Percentiles rank a stretch among this genome's conserved stretches.
phyloP scores from a whole-genome alignment of 2,113 vertebrate genomes.

The Paraplagusia blochii region DNA sequence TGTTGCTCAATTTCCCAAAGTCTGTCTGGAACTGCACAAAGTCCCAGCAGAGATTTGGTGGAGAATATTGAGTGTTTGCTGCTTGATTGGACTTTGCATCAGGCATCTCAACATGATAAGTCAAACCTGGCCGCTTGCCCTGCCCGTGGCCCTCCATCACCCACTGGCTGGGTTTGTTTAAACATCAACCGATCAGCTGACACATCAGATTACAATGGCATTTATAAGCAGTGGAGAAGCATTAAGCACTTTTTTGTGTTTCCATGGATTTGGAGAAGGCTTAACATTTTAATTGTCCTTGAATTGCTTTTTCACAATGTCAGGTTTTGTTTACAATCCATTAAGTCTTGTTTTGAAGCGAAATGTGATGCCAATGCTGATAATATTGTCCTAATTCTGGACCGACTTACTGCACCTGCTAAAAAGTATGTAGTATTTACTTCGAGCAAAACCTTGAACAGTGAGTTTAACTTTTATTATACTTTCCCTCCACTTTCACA shows the following conservation, averaged over 20 bases:
- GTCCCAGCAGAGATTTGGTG: background rate
- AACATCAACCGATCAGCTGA: conserved; percentile 30
- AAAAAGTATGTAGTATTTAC: background rate
- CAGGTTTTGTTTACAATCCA: conserved; percentile 8
- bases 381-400: background rate
- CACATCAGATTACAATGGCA: conserved; percentile 34
- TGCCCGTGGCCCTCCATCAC: conserved; percentile 42
- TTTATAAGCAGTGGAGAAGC: conserved; percentile 35
- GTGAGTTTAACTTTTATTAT: conserved; percentile 2
- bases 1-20: background rate
- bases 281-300: conserved; percentile 16
- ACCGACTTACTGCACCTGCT: conserved; percentile 1
- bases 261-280: background rate
- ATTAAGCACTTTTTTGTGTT: conserved; percentile 25
- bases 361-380: conserved; percentile 8
- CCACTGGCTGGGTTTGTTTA: conserved; percentile 28
- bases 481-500: background rate
- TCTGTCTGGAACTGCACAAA: background rate
- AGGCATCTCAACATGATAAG: conserved; percentile 3
- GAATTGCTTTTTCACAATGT: conserved; percentile 6
- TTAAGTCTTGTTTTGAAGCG: conserved; percentile 12
- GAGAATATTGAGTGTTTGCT: background rate
- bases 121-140: conserved; percentile 5
- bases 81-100: conserved; percentile 16
- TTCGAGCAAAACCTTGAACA: conserved; percentile 2